phyloP scores from a whole-genome alignment of 2,888 invertebrate species.

The Agrenia bidenticulata region DNA sequence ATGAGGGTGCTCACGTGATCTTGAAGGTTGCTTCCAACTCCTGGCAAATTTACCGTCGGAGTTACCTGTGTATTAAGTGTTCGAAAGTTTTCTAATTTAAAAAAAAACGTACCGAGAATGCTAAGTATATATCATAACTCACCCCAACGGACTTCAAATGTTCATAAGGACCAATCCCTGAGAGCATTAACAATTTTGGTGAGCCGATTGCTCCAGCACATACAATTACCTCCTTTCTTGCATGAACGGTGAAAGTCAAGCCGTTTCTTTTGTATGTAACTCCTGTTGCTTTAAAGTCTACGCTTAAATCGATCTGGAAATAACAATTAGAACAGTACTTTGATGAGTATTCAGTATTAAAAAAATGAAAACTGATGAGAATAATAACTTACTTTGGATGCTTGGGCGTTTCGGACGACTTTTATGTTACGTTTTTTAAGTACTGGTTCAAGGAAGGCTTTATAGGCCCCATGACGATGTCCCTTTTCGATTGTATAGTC shows the following conservation, averaged over 20 bases:
- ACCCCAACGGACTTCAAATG: neutral
- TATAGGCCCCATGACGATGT: neutral
- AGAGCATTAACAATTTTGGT: neutral
- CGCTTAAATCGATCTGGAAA: neutral
- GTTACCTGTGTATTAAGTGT: too few species aligned
- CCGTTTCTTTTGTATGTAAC: conserved; percentile 1
- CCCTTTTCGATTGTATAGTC: neutral
- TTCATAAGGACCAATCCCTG: neutral
- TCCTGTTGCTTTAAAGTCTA: neutral
- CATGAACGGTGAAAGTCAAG: neutral
- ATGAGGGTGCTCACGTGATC: conserved; percentile 5
- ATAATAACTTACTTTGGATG: too few species aligned
- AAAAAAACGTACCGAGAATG: too few species aligned
- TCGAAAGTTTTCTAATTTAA: too few species aligned
- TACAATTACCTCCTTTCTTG: conserved; percentile 8
- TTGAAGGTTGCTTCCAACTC: conserved; percentile 8
- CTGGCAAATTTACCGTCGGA: too few species aligned
- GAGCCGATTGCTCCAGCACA: neutral
- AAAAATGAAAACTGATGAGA: too few species aligned
- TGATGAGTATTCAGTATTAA: too few species aligned
- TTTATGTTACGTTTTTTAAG: neutral
- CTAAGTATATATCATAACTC: too few species aligned
- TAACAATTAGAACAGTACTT: neutral
- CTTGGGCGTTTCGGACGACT: neutral
- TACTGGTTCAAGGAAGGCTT: conserved; percentile 2